Percentiles rank a stretch among this genome's conserved stretches.
phyloP scores from a whole-genome alignment of 2,888 invertebrate genomes.

The Pachliopta kotzebuea region DNA sequence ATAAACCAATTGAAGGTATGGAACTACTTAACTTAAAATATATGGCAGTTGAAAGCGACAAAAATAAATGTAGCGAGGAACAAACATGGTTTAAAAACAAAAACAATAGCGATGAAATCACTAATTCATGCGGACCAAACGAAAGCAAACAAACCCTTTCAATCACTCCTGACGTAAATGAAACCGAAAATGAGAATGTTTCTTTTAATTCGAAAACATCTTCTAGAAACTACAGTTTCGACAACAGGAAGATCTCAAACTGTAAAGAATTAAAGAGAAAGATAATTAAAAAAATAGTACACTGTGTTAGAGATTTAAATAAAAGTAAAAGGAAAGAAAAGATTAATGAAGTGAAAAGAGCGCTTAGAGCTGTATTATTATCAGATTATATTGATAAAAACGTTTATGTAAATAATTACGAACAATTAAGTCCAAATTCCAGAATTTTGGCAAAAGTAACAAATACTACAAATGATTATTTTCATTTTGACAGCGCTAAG shows the following conservation, averaged over 20 bases:
- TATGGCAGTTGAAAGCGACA: background rate
- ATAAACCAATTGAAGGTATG: constrained; percentile 40
- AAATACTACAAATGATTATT: constrained; percentile 53
- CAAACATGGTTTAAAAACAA: constrained; percentile 3
- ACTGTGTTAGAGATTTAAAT: constrained; percentile 42
- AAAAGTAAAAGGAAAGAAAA: constrained; percentile 45
- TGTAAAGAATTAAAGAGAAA: constrained; percentile 51
- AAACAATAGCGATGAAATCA: constrained; percentile 38
- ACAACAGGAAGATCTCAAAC: constrained; percentile 26
- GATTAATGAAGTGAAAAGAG: constrained; percentile 44
- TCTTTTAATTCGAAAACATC: constrained; percentile 22
- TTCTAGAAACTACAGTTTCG: constrained; percentile 26
- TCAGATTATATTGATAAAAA: constrained; percentile 6
- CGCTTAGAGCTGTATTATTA: constrained; percentile 40
- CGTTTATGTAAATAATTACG: background rate
- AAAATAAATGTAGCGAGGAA: background rate
- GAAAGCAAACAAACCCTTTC: constrained; percentile 23
- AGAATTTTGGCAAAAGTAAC: constrained; percentile 40
- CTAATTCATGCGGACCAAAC: constrained; percentile 41
- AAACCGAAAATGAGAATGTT: constrained; percentile 1
- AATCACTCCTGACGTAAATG: background rate
- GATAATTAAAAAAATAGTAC: constrained; percentile 51
- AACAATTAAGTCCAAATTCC: constrained; percentile 5
- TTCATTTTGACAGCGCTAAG: constrained; percentile 39
- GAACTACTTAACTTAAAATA: background rate